Percentiles rank a stretch among this genome's conserved stretches.
These are phyloP conservation scores for Drosophila prosaltans DNA, from an alignment of 1,140 invertebrate genomes.

Conservation along the genomic window DNA sequence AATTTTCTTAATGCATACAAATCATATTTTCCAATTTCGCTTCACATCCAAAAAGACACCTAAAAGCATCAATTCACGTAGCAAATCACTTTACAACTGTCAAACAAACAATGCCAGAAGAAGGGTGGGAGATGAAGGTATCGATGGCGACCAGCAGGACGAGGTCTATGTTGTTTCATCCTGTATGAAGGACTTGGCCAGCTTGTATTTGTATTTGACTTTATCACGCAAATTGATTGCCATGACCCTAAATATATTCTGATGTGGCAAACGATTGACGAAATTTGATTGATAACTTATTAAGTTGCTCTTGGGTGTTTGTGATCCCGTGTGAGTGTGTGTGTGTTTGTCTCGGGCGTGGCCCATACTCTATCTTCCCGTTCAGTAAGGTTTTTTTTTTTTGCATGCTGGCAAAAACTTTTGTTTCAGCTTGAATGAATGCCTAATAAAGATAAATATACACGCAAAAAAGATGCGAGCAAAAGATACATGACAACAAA, in stretches of 20 bases:
- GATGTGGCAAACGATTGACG: conserved; percentile 63
- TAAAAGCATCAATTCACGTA: conserved; percentile 54
- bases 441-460: conserved; percentile 78
- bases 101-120: conserved; percentile 67
- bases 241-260: conserved; percentile 55
- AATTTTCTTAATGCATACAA: conserved; percentile 67
- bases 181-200: conserved; percentile 45
- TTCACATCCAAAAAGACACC: conserved; percentile 5
- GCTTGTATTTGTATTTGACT: conserved; percentile 51
- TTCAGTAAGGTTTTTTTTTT: conserved; percentile 54
- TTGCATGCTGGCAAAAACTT: conserved; percentile 67
- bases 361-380: neutral
- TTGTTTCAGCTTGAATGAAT: conserved; percentile 65
- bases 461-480: conserved; percentile 30
- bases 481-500: conserved; percentile 18
- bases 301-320: conserved; percentile 52
- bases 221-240: conserved; percentile 79
- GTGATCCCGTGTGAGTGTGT: conserved; percentile 39
- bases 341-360: conserved; percentile 30
- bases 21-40: conserved; percentile 68
- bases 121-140: conserved; percentile 12
- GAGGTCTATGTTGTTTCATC: neutral
- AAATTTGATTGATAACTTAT: conserved; percentile 81
- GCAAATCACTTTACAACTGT: conserved; percentile 79
- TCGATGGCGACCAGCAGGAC: neutral